Evolutionary conservation across 2,113 vertebrate species (phyloP).

Genomic region (Noturus placidus): DNA sequence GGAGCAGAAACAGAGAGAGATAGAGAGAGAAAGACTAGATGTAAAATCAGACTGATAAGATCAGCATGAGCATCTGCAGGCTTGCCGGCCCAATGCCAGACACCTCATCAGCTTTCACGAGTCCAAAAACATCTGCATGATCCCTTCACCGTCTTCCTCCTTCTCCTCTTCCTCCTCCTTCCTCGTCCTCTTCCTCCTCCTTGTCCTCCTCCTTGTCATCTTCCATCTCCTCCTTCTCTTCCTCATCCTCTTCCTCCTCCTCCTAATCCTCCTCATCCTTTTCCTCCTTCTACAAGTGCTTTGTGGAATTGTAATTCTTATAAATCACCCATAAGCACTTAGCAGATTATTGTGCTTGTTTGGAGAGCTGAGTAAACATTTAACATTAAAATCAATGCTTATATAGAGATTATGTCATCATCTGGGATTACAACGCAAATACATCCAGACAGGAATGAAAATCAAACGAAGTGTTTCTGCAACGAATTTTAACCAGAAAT

Average conservation of each 20-base stretch:
- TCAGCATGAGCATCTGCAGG: conserved; percentile 66
- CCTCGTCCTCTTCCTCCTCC: no score
- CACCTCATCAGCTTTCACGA: conserved; percentile 7
- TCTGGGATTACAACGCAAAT: background rate
- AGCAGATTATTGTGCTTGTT: background rate
- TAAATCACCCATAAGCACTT: conserved; percentile 15
- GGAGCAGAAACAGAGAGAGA: background rate
- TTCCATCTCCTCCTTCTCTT: no score
- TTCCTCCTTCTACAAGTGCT: background rate
- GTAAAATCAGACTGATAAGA: conserved; percentile 61
- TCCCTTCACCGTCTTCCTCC: background rate
- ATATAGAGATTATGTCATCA: background rate
- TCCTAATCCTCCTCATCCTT: background rate
- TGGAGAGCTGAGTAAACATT: conserved; percentile 20
- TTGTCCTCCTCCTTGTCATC: background rate
- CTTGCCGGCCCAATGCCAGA: conserved; percentile 1
- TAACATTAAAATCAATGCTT: background rate
- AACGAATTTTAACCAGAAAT: background rate
- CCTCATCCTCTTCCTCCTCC: background rate
- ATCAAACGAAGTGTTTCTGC: background rate
- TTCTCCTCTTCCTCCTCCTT: background rate
- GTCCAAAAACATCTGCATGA: conserved; percentile 39
- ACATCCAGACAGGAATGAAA: conserved; percentile 17
- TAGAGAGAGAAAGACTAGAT: background rate
- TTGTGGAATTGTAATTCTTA: background rate